Percentiles rank a stretch among this genome's conserved stretches.
Evolutionary conservation across 2,797 vertebrate genomes (phyloP).

Genomic region (Anabacerthia variegaticeps): DNA sequence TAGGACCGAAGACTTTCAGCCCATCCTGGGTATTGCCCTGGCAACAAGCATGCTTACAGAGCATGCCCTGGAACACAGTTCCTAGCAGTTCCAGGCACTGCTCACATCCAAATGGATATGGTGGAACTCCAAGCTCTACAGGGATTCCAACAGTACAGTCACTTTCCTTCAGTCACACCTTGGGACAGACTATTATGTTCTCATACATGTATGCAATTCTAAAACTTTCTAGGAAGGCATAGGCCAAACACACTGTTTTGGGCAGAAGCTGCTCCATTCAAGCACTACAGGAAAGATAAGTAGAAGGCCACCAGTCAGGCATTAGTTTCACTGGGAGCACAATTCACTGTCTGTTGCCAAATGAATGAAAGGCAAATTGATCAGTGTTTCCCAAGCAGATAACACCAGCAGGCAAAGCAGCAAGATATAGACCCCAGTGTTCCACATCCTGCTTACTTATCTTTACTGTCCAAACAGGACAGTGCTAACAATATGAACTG

Average conservation of each 20-base stretch:
- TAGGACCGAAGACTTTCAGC: neutral
- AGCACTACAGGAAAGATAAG: neutral
- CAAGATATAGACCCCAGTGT: neutral
- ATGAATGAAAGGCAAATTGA: neutral
- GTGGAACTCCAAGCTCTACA: neutral
- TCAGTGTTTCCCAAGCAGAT: neutral
- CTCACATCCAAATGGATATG: neutral
- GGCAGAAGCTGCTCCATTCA: neutral
- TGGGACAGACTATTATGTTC: neutral
- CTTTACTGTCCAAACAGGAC: constrained; percentile 39
- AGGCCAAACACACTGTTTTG: neutral
- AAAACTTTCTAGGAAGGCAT: neutral
- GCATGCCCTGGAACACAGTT: neutral
- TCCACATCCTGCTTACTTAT: constrained; percentile 42
- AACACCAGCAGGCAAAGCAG: neutral
- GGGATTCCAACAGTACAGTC: neutral
- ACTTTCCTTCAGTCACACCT: neutral
- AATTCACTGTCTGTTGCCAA: neutral
- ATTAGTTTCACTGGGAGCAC: neutral
- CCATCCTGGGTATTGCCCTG: neutral
- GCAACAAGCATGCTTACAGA: neutral
- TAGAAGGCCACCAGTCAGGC: neutral
- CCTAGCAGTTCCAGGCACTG: neutral
- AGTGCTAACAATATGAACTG: constrained; percentile 57
- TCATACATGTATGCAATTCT: neutral